Percentiles rank a stretch among this genome's conserved stretches.
These are phyloP conservation scores for Bacillus rossius DNA, from an alignment of 1,140 invertebrate species.

Conservation along the genomic window DNA sequence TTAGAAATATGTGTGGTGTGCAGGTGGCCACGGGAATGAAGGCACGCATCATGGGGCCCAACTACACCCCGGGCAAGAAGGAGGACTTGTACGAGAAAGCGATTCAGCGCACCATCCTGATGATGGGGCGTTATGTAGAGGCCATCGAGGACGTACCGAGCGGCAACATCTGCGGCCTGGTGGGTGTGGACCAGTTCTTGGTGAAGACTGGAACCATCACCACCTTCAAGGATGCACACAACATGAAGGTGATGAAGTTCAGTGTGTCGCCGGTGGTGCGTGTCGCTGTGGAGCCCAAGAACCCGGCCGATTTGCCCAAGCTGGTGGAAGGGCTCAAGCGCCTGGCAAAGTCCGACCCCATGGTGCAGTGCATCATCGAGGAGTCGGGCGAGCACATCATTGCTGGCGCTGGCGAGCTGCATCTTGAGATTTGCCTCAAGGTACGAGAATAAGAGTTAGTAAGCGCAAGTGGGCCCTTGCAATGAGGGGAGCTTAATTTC, in stretches of 20 bases:
- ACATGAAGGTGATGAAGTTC: conserved; percentile 99
- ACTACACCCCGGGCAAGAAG: conserved; percentile 96
- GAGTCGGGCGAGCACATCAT: conserved; percentile 99
- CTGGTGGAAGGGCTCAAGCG: conserved; percentile 97
- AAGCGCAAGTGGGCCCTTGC: no score
- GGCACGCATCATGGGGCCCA: conserved; percentile 97
- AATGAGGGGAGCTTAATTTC: no score
- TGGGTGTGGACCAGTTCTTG: conserved; percentile 99
- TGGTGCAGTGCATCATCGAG: conserved; percentile 99
- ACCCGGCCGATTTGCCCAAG: conserved; percentile 98
- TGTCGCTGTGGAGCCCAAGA: conserved; percentile 99
- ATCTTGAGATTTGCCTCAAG: conserved; percentile 99
- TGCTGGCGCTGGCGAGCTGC: conserved; percentile 98
- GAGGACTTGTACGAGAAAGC: conserved; percentile 99
- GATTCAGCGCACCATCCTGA: conserved; percentile 98
- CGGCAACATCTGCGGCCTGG: conserved; percentile 99
- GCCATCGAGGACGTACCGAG: conserved; percentile 99
- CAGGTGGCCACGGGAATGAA: conserved; percentile 47
- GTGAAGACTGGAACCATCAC: conserved; percentile 99
- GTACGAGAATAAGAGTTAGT: conserved; percentile 18
- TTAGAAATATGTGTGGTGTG: conserved; percentile 74
- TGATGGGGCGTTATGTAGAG: conserved; percentile 99
- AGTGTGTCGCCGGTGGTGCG: conserved; percentile 98
- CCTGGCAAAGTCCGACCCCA: conserved; percentile 99
- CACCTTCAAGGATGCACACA: conserved; percentile 98